A percentile compares a stretch with the other conserved stretches of the same genome.
phyloP scores from a whole-genome alignment of 2,113 vertebrate genomes.

The Austrofundulus limnaeus region DNA sequence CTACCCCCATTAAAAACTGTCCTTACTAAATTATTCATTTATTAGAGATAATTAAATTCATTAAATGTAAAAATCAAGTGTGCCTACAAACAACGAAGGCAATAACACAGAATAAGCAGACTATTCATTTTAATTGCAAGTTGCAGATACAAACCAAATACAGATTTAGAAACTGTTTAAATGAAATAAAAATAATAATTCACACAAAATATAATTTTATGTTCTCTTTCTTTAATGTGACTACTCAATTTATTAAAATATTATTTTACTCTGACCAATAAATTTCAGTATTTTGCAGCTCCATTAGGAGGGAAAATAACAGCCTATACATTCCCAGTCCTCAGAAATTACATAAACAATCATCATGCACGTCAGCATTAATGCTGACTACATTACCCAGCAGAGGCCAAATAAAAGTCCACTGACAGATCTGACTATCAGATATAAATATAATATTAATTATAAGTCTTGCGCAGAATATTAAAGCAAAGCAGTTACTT shows the following conservation, averaged over 20 bases:
- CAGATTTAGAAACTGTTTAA: background rate
- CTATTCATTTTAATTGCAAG: background rate
- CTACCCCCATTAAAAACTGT: too few species aligned
- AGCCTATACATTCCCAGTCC: background rate
- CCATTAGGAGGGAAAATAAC: conserved; percentile 26
- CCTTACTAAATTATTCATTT: too few species aligned
- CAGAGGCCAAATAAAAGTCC: too few species aligned
- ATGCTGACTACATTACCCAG: too few species aligned
- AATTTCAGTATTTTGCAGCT: conserved; percentile 26
- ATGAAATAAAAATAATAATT: background rate
- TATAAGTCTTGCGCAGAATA: conserved; percentile 3
- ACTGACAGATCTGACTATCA: too few species aligned
- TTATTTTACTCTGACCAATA: conserved; percentile 29
- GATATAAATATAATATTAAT: background rate
- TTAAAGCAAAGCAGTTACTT: background rate
- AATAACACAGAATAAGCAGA: background rate
- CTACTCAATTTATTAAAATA: conserved; percentile 35
- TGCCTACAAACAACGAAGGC: background rate
- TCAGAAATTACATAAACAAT: conserved; percentile 18
- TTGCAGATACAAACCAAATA: background rate
- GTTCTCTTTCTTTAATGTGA: conserved; percentile 14
- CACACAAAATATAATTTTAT: conserved; percentile 8
- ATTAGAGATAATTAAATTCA: too few species aligned
- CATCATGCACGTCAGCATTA: background rate
- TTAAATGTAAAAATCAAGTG: too few species aligned